Percentiles rank a stretch among this genome's conserved stretches.
Conservation (phyloP, 2,888 invertebrate species). For the Lymantria monacha region DNA sequence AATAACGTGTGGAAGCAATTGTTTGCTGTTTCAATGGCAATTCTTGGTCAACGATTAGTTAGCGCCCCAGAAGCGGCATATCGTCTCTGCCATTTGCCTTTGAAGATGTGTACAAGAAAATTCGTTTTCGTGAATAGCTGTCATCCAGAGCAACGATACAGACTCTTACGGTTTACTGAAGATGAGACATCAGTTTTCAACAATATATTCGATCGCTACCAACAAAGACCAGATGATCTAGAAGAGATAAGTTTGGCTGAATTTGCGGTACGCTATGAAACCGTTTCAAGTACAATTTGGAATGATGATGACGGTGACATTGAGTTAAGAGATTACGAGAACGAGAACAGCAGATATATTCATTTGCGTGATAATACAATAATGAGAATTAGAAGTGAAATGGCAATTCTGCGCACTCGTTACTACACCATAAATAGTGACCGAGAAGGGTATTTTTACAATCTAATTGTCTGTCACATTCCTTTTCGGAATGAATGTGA, state of each 20-base stretch:
- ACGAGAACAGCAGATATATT: not conserved
- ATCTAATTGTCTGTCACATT: constrained; percentile 33
- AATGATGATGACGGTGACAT: not conserved
- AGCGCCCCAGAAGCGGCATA: not conserved
- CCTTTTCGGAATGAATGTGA: constrained; percentile 31
- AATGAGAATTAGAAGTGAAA: not conserved
- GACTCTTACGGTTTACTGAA: not conserved
- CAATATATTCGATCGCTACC: not conserved
- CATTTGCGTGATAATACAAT: not conserved
- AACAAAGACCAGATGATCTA: not conserved
- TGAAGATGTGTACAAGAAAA: not conserved
- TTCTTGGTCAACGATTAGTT: not conserved
- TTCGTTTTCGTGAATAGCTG: not conserved
- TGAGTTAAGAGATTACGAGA: not conserved
- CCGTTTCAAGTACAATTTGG: not conserved
- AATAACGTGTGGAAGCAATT: not conserved
- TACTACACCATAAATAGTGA: not conserved
- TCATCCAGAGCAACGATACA: not conserved
- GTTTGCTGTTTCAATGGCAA: not conserved
- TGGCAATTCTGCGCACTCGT: not conserved
- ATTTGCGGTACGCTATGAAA: not conserved
- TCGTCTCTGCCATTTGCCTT: not conserved
- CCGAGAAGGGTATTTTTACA: constrained; percentile 3
- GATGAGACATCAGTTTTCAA: not conserved
- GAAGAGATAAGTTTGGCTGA: not conserved